Evolutionary conservation across 2,113 vertebrate genomes (phyloP).

Genomic region (Neodon shergylaensis): DNA sequence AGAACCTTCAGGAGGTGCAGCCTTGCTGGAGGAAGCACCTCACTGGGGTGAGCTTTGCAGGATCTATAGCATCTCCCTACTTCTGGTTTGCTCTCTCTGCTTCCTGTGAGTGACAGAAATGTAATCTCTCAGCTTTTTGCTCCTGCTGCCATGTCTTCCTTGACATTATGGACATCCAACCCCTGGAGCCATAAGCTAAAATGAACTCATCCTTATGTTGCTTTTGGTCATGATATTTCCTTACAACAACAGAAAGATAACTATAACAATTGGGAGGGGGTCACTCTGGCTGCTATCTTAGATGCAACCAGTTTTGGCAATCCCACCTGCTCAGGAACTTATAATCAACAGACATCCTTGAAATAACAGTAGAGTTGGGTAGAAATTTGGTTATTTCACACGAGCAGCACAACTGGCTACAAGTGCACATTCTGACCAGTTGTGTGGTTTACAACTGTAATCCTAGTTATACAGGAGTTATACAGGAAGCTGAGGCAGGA

Average conservation of each 20-base stretch:
- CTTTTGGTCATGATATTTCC: background rate
- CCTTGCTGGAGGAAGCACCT: background rate
- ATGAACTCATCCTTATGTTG: background rate
- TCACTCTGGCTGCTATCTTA: background rate
- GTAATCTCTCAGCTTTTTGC: background rate
- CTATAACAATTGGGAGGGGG: too few relatives aligned
- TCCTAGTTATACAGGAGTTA: background rate
- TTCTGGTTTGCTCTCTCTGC: background rate
- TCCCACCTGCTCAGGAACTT: background rate
- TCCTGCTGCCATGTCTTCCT: background rate
- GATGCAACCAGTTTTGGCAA: background rate
- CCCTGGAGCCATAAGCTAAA: background rate
- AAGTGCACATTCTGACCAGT: background rate
- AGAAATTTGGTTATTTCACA: background rate
- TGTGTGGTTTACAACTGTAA: background rate
- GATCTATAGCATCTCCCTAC: background rate
- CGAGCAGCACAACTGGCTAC: background rate
- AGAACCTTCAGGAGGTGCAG: background rate
- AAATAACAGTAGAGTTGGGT: background rate
- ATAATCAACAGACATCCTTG: background rate
- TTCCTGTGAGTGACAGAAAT: background rate
- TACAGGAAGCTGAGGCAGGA: background rate
- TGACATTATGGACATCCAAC: background rate
- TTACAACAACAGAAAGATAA: background rate
- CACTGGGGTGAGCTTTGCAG: background rate